A percentile compares a stretch with the other conserved stretches of the same genome.
These are phyloP conservation scores for Tachina lurida DNA, from an alignment of 2,888 invertebrate genomes.

Conservation along the genomic window DNA sequence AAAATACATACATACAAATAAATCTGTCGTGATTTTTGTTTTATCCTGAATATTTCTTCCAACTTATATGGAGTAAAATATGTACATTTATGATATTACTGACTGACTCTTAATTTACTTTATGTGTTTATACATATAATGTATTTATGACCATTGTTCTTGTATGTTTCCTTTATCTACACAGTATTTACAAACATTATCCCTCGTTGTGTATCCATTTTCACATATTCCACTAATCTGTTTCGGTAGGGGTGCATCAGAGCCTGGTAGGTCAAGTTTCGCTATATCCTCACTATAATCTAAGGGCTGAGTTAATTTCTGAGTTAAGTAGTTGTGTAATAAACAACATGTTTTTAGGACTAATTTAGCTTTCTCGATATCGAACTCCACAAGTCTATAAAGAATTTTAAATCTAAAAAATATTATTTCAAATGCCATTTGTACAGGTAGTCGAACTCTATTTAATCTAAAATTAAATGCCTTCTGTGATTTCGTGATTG, in stretches of 20 bases:
- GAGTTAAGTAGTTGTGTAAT: constrained; percentile 51
- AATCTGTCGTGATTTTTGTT: too few relatives aligned
- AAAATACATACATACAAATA: too few relatives aligned
- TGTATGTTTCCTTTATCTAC: constrained; percentile 26
- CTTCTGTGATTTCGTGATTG: constrained; percentile 21
- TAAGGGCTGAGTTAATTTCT: constrained; percentile 6
- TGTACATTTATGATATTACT: too few relatives aligned
- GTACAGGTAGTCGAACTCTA: constrained; percentile 29
- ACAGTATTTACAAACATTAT: constrained; percentile 50
- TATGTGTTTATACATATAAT: not conserved
- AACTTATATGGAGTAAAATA: too few relatives aligned
- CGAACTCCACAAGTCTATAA: constrained; percentile 4
- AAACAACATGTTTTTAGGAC: constrained; percentile 45
- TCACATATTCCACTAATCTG: not conserved
- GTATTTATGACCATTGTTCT: constrained; percentile 25
- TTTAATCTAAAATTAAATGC: constrained; percentile 51
- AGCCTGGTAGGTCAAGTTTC: not conserved
- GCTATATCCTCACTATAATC: constrained; percentile 20
- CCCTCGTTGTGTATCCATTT: constrained; percentile 4
- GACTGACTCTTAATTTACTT: too few relatives aligned
- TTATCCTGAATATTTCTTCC: too few relatives aligned
- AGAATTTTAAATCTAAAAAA: constrained; percentile 51
- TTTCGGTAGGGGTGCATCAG: constrained; percentile 1
- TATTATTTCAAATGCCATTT: constrained; percentile 59
- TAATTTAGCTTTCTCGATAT: constrained; percentile 6